Conservation (phyloP, 1,140 invertebrate species). For the Dryas iulia region DNA sequence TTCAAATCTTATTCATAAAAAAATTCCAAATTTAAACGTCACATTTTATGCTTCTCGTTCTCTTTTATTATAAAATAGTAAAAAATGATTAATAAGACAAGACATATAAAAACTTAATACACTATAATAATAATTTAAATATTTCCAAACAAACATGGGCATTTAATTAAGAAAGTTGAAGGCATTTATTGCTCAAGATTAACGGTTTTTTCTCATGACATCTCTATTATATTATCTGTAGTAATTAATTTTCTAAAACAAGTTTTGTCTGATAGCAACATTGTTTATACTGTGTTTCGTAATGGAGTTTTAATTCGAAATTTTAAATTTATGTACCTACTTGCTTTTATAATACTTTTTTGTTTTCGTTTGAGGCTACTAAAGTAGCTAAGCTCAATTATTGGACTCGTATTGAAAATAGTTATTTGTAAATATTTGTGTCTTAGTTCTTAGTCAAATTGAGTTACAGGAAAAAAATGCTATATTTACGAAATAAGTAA, state of each 20-base stretch:
- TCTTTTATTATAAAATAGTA: background rate
- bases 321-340: background rate
- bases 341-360: background rate
- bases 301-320: background rate
- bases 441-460: too few relatives aligned
- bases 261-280: background rate
- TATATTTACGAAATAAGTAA: too few relatives aligned
- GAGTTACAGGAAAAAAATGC: too few relatives aligned
- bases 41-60: background rate
- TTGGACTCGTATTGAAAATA: too few relatives aligned
- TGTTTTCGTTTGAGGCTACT: too few relatives aligned
- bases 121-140: background rate
- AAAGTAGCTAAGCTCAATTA: too few relatives aligned
- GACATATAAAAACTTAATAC: background rate
- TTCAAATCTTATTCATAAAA: background rate
- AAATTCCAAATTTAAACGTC: background rate
- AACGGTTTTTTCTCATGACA: slow-evolving; percentile 33
- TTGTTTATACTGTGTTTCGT: background rate
- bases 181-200: slow-evolving; percentile 27
- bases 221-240: slow-evolving; percentile 28
- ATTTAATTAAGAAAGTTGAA: slow-evolving; percentile 3
- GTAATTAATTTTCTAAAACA: slow-evolving; percentile 20
- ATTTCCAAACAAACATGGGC: background rate
- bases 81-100: background rate
- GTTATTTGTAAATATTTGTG: too few relatives aligned